Percentiles rank a stretch among this genome's conserved stretches.
These are phyloP conservation scores for Halyomorpha halys DNA, from an alignment of 1,140 invertebrate species.

Conservation along the genomic window DNA sequence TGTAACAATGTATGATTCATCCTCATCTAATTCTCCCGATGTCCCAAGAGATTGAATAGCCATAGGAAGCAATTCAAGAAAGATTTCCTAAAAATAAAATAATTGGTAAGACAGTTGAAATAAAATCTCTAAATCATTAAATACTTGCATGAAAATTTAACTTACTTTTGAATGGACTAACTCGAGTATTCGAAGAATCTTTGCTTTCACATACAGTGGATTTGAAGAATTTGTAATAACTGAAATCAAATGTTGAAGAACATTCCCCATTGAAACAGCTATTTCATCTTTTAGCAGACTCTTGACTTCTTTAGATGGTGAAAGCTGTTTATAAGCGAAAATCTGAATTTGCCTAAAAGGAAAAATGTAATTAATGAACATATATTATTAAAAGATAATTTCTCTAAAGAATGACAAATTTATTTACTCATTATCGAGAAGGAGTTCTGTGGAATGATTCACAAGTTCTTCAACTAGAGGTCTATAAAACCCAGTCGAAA, in stretches of 20 bases:
- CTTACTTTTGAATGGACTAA: slow-evolving; percentile 9
- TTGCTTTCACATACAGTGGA: neutral
- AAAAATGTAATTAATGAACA: slow-evolving; percentile 7
- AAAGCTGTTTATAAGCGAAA: slow-evolving; percentile 36
- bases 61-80: slow-evolving; percentile 11
- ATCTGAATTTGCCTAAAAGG: slow-evolving; percentile 26
- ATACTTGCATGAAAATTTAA: neutral
- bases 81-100: slow-evolving; percentile 19
- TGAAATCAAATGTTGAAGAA: neutral
- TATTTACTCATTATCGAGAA: slow-evolving; percentile 48
- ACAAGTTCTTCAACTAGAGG: slow-evolving; percentile 22
- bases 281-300: neutral
- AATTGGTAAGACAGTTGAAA: too few relatives aligned
- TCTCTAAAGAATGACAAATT: neutral
- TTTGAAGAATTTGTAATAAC: neutral
- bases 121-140: too few relatives aligned
- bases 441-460: slow-evolving; percentile 40
- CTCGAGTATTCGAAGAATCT: neutral
- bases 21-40: neutral
- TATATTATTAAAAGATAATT: neutral
- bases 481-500: slow-evolving; percentile 26
- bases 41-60: slow-evolving; percentile 19
- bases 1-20: slow-evolving; percentile 32
- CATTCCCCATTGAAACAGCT: neutral
- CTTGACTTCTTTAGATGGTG: slow-evolving; percentile 38